A percentile compares a stretch with the other conserved stretches of the same genome.
phyloP scores from a whole-genome alignment of 2,888 invertebrate genomes.

The Plebejus anna region DNA sequence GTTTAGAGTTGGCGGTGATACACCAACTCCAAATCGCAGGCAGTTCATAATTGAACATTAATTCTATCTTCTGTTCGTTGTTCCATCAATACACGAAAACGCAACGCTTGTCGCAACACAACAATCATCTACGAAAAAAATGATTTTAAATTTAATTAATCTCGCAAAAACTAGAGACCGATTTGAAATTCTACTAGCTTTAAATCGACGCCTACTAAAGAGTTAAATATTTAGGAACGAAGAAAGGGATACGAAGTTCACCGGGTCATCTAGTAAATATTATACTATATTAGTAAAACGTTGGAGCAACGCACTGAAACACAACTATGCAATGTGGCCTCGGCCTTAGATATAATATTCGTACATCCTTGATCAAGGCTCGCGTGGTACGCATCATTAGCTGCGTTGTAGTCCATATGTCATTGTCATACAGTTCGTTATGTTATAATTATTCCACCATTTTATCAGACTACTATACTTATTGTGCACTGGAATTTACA shows the following conservation, averaged over 20 bases:
- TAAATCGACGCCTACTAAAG: background rate
- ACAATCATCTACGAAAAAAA: too few relatives aligned
- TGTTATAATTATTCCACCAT: constrained; percentile 15
- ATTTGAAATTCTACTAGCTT: too few relatives aligned
- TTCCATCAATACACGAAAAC: too few relatives aligned
- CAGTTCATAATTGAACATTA: too few relatives aligned
- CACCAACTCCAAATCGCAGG: too few relatives aligned
- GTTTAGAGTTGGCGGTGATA: too few relatives aligned
- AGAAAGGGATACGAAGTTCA: too few relatives aligned
- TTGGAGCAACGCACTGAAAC: background rate
- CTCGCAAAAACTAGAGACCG: too few relatives aligned
- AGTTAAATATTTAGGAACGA: background rate
- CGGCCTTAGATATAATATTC: background rate
- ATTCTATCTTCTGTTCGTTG: too few relatives aligned
- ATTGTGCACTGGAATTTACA: constrained; percentile 1
- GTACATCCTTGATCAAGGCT: background rate
- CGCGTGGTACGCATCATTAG: constrained; percentile 18
- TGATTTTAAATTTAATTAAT: too few relatives aligned
- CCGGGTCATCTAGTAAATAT: too few relatives aligned
- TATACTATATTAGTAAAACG: background rate
- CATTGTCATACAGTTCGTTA: constrained; percentile 15
- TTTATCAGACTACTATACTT: constrained; percentile 3
- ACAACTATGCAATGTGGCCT: background rate
- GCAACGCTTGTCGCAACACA: too few relatives aligned
- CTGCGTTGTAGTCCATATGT: background rate